Conservation (phyloP, 2,888 invertebrate species). For the Onthophagus sagittarius region DNA sequence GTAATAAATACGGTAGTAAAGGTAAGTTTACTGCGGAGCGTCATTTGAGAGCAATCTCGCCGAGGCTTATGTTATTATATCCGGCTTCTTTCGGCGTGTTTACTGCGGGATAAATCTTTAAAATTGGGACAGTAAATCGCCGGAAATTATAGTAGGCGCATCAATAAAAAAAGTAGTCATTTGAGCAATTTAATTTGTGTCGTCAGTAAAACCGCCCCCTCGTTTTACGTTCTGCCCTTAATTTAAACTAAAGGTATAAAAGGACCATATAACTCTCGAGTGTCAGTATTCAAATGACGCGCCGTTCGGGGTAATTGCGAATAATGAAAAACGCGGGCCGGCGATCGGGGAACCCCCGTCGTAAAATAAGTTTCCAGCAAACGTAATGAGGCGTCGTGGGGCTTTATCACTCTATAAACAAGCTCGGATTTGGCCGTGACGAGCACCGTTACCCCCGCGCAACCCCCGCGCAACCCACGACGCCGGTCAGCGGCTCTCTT, state of each 20-base stretch:
- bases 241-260: slow-evolving; percentile 43
- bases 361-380: slow-evolving; percentile 45
- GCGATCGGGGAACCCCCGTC: slow-evolving; percentile 31
- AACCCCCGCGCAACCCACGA: slow-evolving; percentile 13
- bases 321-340: slow-evolving; percentile 39
- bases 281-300: slow-evolving; percentile 39
- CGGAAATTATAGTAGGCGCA: slow-evolving; percentile 34
- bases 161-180: slow-evolving; percentile 41
- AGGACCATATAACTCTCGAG: slow-evolving; percentile 36
- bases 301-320: slow-evolving; percentile 40
- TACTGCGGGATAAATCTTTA: slow-evolving; percentile 37
- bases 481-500: slow-evolving; percentile 19
- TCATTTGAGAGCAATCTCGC: slow-evolving; percentile 22
- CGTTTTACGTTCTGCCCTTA: slow-evolving; percentile 29
- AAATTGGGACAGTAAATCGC: slow-evolving; percentile 38
- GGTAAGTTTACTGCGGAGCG: slow-evolving; percentile 19
- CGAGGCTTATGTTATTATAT: slow-evolving; percentile 23
- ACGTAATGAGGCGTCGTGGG: slow-evolving; percentile 46
- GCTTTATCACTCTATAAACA: slow-evolving; percentile 49
- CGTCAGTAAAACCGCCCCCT: slow-evolving; percentile 29
- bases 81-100: slow-evolving; percentile 26
- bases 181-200: slow-evolving; percentile 43
- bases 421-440: slow-evolving; percentile 29
- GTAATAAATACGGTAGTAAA: slow-evolving; percentile 21
- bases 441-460: slow-evolving; percentile 21